Conservation (phyloP, 2,888 invertebrate species). For the Lordiphosa fenestrarum region DNA sequence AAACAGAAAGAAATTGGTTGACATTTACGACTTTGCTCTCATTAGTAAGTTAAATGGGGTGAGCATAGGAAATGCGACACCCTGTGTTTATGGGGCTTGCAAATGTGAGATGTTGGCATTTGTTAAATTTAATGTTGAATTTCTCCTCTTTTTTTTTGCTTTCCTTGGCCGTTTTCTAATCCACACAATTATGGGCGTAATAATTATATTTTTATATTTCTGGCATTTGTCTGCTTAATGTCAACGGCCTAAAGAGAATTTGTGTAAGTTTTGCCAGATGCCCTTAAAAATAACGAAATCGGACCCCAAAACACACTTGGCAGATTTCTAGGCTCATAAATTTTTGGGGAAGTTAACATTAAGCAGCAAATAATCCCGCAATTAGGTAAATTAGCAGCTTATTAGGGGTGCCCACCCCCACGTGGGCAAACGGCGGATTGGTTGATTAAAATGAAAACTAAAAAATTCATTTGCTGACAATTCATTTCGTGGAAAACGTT, state of each 20-base stretch:
- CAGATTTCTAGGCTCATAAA: conserved; percentile 50
- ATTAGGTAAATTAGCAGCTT: conserved; percentile 59
- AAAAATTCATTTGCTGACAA: not conserved
- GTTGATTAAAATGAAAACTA: not conserved
- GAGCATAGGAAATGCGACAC: conserved; percentile 6
- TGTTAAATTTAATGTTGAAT: conserved; percentile 25
- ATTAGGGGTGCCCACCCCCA: conserved; percentile 16
- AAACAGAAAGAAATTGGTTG: conserved; percentile 27
- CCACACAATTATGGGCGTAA: conserved; percentile 42
- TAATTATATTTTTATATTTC: conserved; percentile 29
- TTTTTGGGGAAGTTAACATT: conserved; percentile 39
- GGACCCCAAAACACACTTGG: conserved; percentile 19
- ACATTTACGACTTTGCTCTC: conserved; percentile 43
- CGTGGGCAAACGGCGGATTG: not conserved
- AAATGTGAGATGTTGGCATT: conserved; percentile 58
- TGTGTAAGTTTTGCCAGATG: conserved; percentile 56
- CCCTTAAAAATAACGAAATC: conserved; percentile 8
- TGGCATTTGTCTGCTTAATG: conserved; percentile 50
- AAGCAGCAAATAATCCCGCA: conserved; percentile 58
- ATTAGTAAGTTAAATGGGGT: conserved; percentile 46
- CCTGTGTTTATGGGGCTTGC: conserved; percentile 25
- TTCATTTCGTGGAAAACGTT: conserved; percentile 1
- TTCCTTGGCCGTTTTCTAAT: conserved; percentile 47
- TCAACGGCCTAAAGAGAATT: conserved; percentile 31
- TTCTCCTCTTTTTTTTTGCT: conserved; percentile 4